phyloP scores from a whole-genome alignment of 2,888 invertebrate species.

The Cephalotes varians region DNA sequence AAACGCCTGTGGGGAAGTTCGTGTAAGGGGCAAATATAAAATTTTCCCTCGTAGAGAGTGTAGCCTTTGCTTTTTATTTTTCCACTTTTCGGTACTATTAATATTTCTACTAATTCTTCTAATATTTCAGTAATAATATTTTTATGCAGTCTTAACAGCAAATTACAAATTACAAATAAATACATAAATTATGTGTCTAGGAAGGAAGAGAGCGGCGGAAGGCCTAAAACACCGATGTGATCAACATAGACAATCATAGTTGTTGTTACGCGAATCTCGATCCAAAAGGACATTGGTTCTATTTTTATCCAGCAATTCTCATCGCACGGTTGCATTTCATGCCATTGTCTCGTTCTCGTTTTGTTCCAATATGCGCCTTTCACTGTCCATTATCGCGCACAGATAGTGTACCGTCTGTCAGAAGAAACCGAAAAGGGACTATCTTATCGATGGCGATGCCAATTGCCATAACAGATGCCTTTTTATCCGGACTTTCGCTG shows the following conservation, averaged over 20 bases:
- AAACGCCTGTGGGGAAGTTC: neutral
- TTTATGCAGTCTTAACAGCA: neutral
- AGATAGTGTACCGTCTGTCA: slow-evolving; percentile 25
- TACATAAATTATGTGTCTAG: neutral
- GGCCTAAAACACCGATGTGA: neutral
- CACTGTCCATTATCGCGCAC: slow-evolving; percentile 27
- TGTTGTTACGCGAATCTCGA: slow-evolving; percentile 19
- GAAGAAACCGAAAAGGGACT: neutral
- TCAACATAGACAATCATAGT: neutral
- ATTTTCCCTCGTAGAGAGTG: slow-evolving; percentile 7
- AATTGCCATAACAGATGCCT: slow-evolving; percentile 28
- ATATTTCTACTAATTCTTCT: neutral
- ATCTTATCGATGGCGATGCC: slow-evolving; percentile 26
- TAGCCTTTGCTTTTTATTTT: neutral
- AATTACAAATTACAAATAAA: neutral
- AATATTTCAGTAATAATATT: too few relatives aligned
- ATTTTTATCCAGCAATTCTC: slow-evolving; percentile 38
- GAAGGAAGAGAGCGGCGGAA: neutral
- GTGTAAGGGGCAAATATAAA: slow-evolving; percentile 15
- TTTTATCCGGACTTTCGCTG: slow-evolving; percentile 8
- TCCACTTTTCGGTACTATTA: neutral
- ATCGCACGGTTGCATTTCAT: slow-evolving; percentile 35
- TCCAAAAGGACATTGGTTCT: slow-evolving; percentile 29
- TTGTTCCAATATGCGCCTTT: slow-evolving; percentile 31
- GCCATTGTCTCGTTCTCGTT: slow-evolving; percentile 41